These are phyloP conservation scores for Mythimna pallens DNA, from an alignment of 2,888 invertebrate genomes.

Conservation along the genomic window DNA sequence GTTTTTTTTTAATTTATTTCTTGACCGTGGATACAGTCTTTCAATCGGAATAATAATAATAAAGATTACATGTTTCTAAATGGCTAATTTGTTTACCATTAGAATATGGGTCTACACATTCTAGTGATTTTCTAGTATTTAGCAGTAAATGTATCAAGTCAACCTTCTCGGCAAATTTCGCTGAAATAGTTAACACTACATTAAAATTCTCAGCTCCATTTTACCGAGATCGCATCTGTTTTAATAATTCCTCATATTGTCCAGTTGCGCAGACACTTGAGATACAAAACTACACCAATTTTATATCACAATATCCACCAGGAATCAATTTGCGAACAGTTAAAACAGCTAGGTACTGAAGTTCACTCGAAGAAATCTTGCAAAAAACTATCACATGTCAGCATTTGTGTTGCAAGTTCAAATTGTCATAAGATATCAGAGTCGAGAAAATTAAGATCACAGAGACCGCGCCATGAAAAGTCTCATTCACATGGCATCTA, in stretches of 20 bases:
- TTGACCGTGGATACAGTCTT: no score
- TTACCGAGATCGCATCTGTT: background rate
- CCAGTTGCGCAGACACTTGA: background rate
- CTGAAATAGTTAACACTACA: background rate
- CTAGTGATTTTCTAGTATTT: background rate
- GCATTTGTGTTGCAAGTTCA: constrained; percentile 1
- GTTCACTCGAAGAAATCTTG: background rate
- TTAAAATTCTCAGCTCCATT: background rate
- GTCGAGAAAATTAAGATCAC: no score
- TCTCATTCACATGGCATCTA: background rate
- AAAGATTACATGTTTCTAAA: no score
- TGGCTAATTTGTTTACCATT: background rate
- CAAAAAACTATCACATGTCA: background rate
- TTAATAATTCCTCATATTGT: background rate
- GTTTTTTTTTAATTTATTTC: no score
- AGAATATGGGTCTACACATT: background rate
- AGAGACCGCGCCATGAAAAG: background rate
- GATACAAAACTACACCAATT: background rate
- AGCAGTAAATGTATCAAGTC: background rate
- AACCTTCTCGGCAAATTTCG: background rate
- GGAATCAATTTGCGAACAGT: background rate
- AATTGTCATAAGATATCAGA: background rate
- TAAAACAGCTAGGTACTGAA: background rate
- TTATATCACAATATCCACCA: background rate
- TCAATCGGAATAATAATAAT: no score